Conservation (phyloP, 2,888 invertebrate species). For the Deilephila porcellus region DNA sequence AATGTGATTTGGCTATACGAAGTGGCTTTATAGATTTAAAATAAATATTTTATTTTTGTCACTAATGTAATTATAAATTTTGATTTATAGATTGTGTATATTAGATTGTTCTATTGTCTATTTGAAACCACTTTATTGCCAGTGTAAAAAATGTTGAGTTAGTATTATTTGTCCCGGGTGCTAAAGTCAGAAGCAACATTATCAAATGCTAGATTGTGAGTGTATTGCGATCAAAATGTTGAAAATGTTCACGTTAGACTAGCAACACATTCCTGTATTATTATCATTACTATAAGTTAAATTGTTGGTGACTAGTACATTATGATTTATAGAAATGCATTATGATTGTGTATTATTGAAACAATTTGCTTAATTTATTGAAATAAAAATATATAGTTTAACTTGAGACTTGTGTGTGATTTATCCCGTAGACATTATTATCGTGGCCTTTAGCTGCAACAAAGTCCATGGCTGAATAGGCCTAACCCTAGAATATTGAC, state of each 20-base stretch:
- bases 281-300: conserved; percentile 43
- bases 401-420: conserved; percentile 28
- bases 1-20: conserved; percentile 18
- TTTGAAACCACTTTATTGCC: conserved; percentile 8
- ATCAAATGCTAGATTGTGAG: conserved; percentile 12
- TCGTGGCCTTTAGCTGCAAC: too few species aligned
- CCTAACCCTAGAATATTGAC: too few species aligned
- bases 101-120: not conserved
- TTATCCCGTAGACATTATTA: conserved; percentile 28
- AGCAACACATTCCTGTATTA: conserved; percentile 62
- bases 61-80: not conserved
- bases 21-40: conserved; percentile 26
- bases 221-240: conserved; percentile 35
- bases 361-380: conserved; percentile 78
- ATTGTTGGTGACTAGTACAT: conserved; percentile 50
- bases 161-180: not conserved
- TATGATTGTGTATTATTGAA: conserved; percentile 62
- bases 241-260: conserved; percentile 43
- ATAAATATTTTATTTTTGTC: conserved; percentile 26
- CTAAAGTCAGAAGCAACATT: conserved; percentile 14
- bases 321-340: conserved; percentile 52
- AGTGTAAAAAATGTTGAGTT: conserved; percentile 12
- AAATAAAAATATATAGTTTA: conserved; percentile 64
- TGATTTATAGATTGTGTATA: conserved; percentile 19
- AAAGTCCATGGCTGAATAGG: too few species aligned